phyloP scores from a whole-genome alignment of 2,797 vertebrate genomes.

The Echiichthys vipera region DNA sequence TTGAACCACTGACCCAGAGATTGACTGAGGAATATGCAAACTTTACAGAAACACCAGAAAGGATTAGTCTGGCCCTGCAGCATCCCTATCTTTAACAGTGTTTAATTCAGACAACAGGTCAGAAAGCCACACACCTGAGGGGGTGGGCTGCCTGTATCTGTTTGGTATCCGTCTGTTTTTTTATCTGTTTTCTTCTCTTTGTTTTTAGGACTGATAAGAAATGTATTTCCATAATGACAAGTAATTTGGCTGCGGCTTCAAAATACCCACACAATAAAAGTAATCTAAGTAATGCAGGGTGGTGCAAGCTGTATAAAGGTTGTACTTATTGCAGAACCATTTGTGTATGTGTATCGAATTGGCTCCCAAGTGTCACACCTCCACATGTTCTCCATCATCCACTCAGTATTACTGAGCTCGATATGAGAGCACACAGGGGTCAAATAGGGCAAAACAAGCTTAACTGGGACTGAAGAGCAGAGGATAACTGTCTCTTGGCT shows the following conservation, averaged over 20 bases:
- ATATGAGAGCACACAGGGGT: conserved; percentile 25
- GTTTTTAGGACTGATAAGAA: conserved; percentile 39
- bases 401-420: neutral
- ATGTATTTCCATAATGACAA: neutral
- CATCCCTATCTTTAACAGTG: conserved; percentile 18
- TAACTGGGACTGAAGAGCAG: conserved; percentile 26
- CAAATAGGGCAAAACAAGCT: conserved; percentile 41
- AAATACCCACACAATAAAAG: neutral
- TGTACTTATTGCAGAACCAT: neutral
- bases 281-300: neutral
- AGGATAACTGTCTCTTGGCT: conserved; percentile 45
- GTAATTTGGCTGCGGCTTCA: neutral
- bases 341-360: neutral
- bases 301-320: neutral
- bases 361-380: conserved; percentile 3
- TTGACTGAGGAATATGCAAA: neutral
- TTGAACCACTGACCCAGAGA: neutral
- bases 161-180: too few species aligned
- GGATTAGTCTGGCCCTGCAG: conserved; percentile 13
- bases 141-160: conserved; percentile 21
- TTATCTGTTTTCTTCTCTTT: conserved; percentile 24
- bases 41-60: neutral
- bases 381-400: conserved; percentile 4
- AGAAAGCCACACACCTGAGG: conserved; percentile 41
- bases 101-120: conserved; percentile 54